Base-by-base conservation (phyloP, 2,888 invertebrate species). In the Salticus scenicus region DNA sequence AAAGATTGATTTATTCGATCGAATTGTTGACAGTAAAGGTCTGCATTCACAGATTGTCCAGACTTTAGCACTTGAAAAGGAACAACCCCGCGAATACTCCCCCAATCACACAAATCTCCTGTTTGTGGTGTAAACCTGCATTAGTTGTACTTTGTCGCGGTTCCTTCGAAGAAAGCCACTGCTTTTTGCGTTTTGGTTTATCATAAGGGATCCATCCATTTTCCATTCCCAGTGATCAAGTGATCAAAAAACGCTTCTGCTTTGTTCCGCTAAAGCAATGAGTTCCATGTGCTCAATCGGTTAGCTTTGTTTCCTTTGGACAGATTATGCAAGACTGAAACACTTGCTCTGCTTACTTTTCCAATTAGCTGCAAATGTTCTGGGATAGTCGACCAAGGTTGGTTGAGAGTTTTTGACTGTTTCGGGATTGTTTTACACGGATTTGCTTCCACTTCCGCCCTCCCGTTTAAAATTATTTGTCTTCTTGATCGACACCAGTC, bases 41-140 rank as follows among this genome's bases (percentile, higher is more conserved):
- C 41, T 41, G 41, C 41, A 41, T 41, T 41, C 8, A 41, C 41
- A 63, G 63, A 8, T 63, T 63, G 63, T n/a, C 63, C 63, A 63
- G 63, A n/a, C n/a, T 63, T 63, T 20, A 63, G 63, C 63, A 63
- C n/a, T 20, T 63, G 12, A 63, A 63, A 63, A 7, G 8, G 63
- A 7, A 63, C 63, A 63, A 63, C n/a, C n/a, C 63, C 63, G 7
- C 63, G 63, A 63, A 20, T 20, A 63, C 63, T 63, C 63, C 63
- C 8, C 63, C 63, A 63, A n/a, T 14, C 63, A n/a, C 63, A 63
- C 41, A 41, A 41, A 41, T 8, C 41, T 8, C 41, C 41, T 41
- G 8, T 41, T 41, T 8, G 41, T 14, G 14, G 41, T 41, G 10
- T 8, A 41, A 41, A 41, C 10, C 8, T 41, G 10, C 8, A 41